Evolutionary conservation across 2,797 vertebrate species (phyloP).

Genomic region (Cygnus olor): DNA sequence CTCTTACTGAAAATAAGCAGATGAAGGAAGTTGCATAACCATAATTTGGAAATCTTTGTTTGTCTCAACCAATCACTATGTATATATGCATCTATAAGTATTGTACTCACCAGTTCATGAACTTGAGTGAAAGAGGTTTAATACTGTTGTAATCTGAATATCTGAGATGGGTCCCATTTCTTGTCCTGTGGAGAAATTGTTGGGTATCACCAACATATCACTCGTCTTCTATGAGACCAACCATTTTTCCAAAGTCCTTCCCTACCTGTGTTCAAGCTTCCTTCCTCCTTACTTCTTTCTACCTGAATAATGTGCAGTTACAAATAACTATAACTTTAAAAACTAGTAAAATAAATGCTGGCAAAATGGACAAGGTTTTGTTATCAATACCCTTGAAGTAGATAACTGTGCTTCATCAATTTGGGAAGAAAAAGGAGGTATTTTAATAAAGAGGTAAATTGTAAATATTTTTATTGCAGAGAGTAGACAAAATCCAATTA

Average conservation of each 20-base stretch:
- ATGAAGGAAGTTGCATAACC: background rate
- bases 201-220: background rate
- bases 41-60: background rate
- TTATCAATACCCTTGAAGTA: background rate
- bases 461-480: background rate
- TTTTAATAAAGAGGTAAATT: background rate
- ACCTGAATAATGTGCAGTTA: background rate
- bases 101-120: background rate
- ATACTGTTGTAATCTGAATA: background rate
- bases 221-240: background rate
- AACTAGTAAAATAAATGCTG: background rate
- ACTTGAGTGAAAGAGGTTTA: background rate
- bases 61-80: background rate
- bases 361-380: background rate
- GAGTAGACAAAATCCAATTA: background rate
- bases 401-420: background rate
- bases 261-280: background rate
- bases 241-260: background rate
- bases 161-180: background rate
- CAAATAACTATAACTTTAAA: background rate
- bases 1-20: background rate
- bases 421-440: background rate
- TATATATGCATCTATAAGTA: background rate
- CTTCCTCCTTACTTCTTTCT: background rate
- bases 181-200: background rate